Base-by-base conservation (phyloP, 1,140 invertebrate species). In the Venustaconcha ellipsiformis region DNA sequence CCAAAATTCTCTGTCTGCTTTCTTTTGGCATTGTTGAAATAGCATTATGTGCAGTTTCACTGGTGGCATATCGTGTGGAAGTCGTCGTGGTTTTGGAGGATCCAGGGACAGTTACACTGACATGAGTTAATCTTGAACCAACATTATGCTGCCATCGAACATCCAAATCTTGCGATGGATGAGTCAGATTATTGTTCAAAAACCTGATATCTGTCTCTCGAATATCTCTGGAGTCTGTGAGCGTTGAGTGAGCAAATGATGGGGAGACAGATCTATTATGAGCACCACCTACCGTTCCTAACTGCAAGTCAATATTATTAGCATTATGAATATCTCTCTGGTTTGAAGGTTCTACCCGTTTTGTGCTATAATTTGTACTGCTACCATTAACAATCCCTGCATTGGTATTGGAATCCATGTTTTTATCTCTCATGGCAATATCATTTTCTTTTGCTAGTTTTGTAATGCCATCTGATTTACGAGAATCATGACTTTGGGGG, bases 191-290 rank as follows among this genome's bases (percentile, higher is more conserved):
- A 60, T 77, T 77, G 67, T 77, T 77, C 17, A 77, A 59, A 37
- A 77, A 77, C 58, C 72, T 72, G 18, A 77, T 77, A 15, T 77
- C 69, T 17, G 75, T 77, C 67, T 77, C 75, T 30, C 75, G 56
- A 62, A 77, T 77, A 26, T 77, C 75, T 30, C 70, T 63, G 6
- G 75, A 77, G 68, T 72, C 68, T 37, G 70, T 77, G 48, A 77
- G 63, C 17, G 75, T 77, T n/a, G 75, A 77, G n/a, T 77, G 70
- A 23, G 37, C 37, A 37, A 37, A 37, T 37, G 37, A 37, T 37
- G 37, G 37, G 37, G 37, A 37, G 37, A 37, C 3, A 37, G 37
- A 37, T 37, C 37, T 37, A 37, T 37, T 37, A 37, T 37, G 37
- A 6, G 37, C 37, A 37, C 37, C 37, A 6, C 37, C 37, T 37